These are phyloP conservation scores for Aleadryas rufinucha DNA, from an alignment of 2,113 vertebrate species.

Conservation along the genomic window DNA sequence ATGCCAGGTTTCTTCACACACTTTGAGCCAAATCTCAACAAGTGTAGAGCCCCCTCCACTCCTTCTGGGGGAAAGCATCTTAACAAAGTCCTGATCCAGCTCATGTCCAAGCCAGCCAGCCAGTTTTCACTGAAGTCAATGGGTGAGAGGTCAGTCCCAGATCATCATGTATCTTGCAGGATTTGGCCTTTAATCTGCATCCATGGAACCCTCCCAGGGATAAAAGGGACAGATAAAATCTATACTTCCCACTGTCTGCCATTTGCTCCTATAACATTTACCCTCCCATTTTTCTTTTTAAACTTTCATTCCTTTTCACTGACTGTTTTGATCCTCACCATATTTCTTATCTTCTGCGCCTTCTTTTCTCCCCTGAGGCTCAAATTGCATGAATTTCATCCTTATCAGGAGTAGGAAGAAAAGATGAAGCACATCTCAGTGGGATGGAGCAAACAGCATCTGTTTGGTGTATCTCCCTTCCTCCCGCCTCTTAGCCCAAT, in stretches of 20 bases:
- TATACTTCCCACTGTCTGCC: neutral
- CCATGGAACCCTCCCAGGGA: neutral
- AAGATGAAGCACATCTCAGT: neutral
- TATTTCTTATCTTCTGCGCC: neutral
- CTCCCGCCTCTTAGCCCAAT: neutral
- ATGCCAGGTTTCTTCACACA: neutral
- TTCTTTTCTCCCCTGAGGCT: neutral
- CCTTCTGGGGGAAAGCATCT: neutral
- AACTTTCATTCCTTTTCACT: neutral
- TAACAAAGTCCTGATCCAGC: neutral
- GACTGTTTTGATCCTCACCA: neutral
- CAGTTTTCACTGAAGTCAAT: neutral
- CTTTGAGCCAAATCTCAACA: neutral
- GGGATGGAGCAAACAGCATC: neutral
- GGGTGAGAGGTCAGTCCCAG: neutral
- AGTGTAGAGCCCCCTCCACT: neutral
- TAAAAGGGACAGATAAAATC: neutral
- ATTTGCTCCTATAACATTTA: neutral
- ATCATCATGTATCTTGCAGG: neutral
- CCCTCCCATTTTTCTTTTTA: neutral
- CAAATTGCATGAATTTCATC: neutral
- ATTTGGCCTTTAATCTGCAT: neutral
- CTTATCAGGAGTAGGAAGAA: neutral
- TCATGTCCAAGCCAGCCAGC: fast-evolving
- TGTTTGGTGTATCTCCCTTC: neutral